Percentiles rank a stretch among this genome's conserved stretches.
phyloP scores from a whole-genome alignment of 2,797 vertebrate genomes.

The Heterohyrax brucei region DNA sequence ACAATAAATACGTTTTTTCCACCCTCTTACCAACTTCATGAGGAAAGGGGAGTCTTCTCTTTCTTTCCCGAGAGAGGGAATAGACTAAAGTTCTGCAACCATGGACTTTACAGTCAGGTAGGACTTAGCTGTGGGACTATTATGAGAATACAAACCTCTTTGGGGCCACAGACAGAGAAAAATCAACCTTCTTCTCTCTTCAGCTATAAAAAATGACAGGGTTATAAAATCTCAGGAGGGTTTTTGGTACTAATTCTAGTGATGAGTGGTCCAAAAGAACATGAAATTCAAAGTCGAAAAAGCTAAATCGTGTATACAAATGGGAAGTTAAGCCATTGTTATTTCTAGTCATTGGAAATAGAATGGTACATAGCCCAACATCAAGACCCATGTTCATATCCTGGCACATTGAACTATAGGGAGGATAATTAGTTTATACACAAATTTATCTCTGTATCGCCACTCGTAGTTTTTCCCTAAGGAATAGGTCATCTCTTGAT shows the following conservation, averaged over 20 bases:
- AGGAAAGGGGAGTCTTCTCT: background rate
- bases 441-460: background rate
- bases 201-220: background rate
- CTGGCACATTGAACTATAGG: background rate
- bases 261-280: background rate
- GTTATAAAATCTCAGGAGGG: background rate
- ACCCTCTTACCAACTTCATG: conserved; percentile 46
- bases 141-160: background rate
- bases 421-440: background rate
- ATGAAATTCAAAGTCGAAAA: background rate
- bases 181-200: background rate
- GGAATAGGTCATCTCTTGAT: background rate
- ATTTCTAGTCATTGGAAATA: background rate
- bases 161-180: background rate
- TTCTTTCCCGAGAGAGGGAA: background rate
- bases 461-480: background rate
- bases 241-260: background rate
- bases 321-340: background rate
- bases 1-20: background rate
- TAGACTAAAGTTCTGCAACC: background rate
- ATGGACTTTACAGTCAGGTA: conserved; percentile 13
- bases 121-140: background rate
- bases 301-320: background rate
- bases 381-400: background rate
- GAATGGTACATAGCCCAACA: background rate